These are phyloP conservation scores for Nyctibius grandis DNA, from an alignment of 2,797 vertebrate species.

Conservation along the genomic window DNA sequence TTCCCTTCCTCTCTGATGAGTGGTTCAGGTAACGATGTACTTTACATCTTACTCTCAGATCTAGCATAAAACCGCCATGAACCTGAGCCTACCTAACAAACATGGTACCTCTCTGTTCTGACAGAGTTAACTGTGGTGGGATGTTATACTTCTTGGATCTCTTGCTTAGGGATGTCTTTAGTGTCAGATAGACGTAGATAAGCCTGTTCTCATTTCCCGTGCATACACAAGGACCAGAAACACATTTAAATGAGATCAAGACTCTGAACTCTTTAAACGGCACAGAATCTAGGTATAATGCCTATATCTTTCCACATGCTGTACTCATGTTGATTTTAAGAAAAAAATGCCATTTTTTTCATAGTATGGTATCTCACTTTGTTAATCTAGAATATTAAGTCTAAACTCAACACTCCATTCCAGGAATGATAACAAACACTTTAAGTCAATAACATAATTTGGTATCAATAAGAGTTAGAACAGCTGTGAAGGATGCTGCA, in stretches of 20 bases:
- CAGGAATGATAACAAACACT: not conserved
- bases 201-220: not conserved
- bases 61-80: not conserved
- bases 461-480: not conserved
- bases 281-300: not conserved
- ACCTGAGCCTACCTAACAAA: not conserved
- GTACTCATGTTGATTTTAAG: not conserved
- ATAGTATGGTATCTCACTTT: not conserved
- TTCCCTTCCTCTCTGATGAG: not conserved
- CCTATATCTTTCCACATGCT: not conserved
- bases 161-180: not conserved
- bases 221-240: not conserved
- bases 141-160: not conserved
- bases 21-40: not conserved
- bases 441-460: not conserved
- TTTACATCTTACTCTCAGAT: not conserved
- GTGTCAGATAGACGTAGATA: not conserved
- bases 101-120: not conserved
- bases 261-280: not conserved
- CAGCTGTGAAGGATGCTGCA: not conserved
- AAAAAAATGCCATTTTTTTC: not conserved
- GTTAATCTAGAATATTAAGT: not conserved
- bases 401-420: not conserved
- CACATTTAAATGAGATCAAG: not conserved
- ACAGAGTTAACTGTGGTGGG: not conserved